phyloP scores from a whole-genome alignment of 1,140 invertebrate species.

The Penaeus japonicus region DNA sequence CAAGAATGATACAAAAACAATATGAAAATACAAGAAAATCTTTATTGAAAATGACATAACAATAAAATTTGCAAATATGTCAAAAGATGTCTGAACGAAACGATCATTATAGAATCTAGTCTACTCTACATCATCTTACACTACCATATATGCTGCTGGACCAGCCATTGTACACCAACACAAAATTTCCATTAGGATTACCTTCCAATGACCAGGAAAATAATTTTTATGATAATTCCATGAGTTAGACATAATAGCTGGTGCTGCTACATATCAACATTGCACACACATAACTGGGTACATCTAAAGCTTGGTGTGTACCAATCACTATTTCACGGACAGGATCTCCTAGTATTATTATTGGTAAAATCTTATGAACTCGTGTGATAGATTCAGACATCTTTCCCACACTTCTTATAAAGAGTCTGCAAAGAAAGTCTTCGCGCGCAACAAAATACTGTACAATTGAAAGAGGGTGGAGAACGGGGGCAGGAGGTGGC shows the following conservation, averaged over 20 bases:
- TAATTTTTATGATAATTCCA: not conserved
- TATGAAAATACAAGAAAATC: slow-evolving; percentile 51
- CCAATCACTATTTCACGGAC: slow-evolving; percentile 36
- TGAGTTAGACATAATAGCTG: slow-evolving; percentile 8
- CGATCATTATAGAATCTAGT: slow-evolving; percentile 49
- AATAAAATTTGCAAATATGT: slow-evolving; percentile 57
- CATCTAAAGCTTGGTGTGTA: slow-evolving; percentile 53
- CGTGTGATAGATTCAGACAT: slow-evolving; percentile 49
- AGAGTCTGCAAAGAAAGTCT: slow-evolving; percentile 31
- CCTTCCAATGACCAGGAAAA: not conserved
- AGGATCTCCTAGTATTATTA: not conserved
- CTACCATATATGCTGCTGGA: slow-evolving; percentile 28
- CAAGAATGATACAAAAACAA: not conserved
- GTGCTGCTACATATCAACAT: slow-evolving; percentile 38
- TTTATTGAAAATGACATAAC: slow-evolving; percentile 57
- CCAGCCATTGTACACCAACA: not conserved
- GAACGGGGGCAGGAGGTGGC: slow-evolving; percentile 9
- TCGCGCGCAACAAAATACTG: slow-evolving; percentile 45
- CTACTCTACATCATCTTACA: slow-evolving; percentile 54
- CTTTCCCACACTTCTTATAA: slow-evolving; percentile 43
- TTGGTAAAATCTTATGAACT: slow-evolving; percentile 30
- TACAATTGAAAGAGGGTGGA: slow-evolving; percentile 37
- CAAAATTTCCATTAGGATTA: slow-evolving; percentile 17
- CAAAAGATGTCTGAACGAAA: slow-evolving; percentile 56
- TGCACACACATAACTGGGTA: slow-evolving; percentile 51